These are phyloP conservation scores for Ectropis grisescens DNA, from an alignment of 1,140 invertebrate species.

Conservation along the genomic window DNA sequence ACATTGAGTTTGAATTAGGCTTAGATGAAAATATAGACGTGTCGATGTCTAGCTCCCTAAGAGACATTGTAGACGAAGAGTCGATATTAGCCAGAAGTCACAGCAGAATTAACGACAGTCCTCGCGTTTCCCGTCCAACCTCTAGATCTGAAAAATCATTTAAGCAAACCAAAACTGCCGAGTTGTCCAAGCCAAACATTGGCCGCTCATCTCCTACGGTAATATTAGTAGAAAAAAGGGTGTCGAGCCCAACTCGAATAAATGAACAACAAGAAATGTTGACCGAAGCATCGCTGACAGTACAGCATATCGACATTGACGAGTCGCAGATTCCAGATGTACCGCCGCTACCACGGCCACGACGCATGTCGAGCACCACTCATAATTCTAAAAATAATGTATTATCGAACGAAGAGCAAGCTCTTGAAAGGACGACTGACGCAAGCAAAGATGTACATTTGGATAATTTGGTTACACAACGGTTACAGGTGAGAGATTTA, in stretches of 20 bases:
- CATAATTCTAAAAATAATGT: slow-evolving; percentile 14
- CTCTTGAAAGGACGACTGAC: slow-evolving; percentile 60
- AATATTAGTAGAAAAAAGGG: slow-evolving; percentile 71
- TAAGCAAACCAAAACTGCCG: slow-evolving; percentile 70
- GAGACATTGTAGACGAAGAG: slow-evolving; percentile 53
- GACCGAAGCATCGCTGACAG: slow-evolving; percentile 71
- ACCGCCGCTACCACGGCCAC: slow-evolving; percentile 47
- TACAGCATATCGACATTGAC: slow-evolving; percentile 56
- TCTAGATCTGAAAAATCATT: slow-evolving; percentile 65
- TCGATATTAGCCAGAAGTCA: slow-evolving; percentile 35
- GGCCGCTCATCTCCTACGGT: slow-evolving; percentile 72
- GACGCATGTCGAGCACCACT: slow-evolving; percentile 15
- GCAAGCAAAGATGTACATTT: slow-evolving; percentile 39
- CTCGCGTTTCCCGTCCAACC: slow-evolving; percentile 54
- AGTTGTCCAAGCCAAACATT: slow-evolving; percentile 64
- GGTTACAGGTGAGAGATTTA: slow-evolving; percentile 79
- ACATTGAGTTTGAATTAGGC: slow-evolving; percentile 77
- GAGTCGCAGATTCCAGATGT: slow-evolving; percentile 48
- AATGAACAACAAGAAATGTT: slow-evolving; percentile 65
- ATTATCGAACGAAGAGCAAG: slow-evolving; percentile 38
- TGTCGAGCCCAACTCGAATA: slow-evolving; percentile 70
- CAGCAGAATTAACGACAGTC: slow-evolving; percentile 29
- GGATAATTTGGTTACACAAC: slow-evolving; percentile 65
- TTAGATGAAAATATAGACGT: slow-evolving; percentile 67
- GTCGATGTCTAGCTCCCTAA: slow-evolving; percentile 53